These are phyloP conservation scores for Stegophylla sp. DNA, from an alignment of 2,888 invertebrate genomes.

Conservation along the genomic window DNA sequence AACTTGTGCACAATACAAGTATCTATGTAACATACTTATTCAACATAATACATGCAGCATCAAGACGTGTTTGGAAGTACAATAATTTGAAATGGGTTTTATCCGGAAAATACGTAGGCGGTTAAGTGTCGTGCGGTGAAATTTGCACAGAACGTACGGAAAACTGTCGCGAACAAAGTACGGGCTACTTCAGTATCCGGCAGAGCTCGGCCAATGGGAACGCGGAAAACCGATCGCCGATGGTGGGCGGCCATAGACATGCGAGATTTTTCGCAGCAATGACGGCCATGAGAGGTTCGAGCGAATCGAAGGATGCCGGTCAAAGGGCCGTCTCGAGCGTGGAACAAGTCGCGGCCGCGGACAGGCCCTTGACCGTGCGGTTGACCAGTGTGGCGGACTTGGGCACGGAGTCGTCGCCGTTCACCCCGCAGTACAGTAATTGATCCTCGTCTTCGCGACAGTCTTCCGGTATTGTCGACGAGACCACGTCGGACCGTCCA, in stretches of 20 bases:
- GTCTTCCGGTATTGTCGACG: slow-evolving; percentile 85
- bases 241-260: no score
- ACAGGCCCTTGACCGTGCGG: slow-evolving; percentile 17
- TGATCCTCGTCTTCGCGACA: slow-evolving; percentile 78
- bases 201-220: no score
- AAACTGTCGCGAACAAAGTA: no score
- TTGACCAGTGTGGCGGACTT: slow-evolving; percentile 44
- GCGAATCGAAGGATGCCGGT: neutral
- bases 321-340: slow-evolving; percentile 51
- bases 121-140: neutral
- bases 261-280: no score
- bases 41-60: no score
- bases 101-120: neutral
- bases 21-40: neutral
- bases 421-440: neutral
- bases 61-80: neutral
- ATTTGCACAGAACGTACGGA: neutral
- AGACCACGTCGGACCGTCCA: slow-evolving; percentile 83
- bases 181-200: no score
- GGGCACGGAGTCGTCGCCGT: neutral
- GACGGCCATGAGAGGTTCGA: neutral
- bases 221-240: neutral
- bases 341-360: neutral
- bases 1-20: neutral
- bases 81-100: neutral